Conservation (phyloP, 2,888 invertebrate genomes). For the Orthonevra nobilis region DNA sequence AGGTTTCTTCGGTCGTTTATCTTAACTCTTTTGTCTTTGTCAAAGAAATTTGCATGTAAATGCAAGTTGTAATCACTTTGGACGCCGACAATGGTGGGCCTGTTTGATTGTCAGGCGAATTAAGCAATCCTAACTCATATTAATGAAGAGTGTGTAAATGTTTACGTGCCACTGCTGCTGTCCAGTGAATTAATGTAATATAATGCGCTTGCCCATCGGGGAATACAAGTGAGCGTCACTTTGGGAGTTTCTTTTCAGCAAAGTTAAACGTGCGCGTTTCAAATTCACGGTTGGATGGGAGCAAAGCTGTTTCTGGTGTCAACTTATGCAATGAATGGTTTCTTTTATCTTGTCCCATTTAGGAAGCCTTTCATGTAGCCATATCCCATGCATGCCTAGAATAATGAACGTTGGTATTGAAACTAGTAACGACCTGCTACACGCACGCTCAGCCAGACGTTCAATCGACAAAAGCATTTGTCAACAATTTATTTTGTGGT, state of each 20-base stretch:
- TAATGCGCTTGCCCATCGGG: slow-evolving; percentile 8
- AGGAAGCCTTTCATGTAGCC: slow-evolving; percentile 13
- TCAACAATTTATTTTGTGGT: slow-evolving; percentile 27
- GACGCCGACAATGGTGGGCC: neutral
- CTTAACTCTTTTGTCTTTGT: neutral
- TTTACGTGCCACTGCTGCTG: slow-evolving; percentile 11
- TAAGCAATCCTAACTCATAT: slow-evolving; percentile 5
- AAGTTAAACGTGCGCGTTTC: slow-evolving; percentile 22
- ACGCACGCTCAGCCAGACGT: slow-evolving; percentile 13
- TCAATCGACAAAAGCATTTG: slow-evolving; percentile 22
- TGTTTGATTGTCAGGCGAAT: neutral
- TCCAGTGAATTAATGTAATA: slow-evolving; percentile 18
- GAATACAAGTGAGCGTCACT: slow-evolving; percentile 26
- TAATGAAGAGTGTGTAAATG: slow-evolving; percentile 11
- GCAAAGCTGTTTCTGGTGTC: slow-evolving; percentile 19
- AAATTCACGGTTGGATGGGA: slow-evolving; percentile 44
- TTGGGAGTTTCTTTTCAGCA: no score
- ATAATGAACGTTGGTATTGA: slow-evolving; percentile 13
- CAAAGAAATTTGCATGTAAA: slow-evolving; percentile 17
- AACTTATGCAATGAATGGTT: slow-evolving; percentile 44
- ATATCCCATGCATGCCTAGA: neutral
- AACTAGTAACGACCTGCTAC: slow-evolving; percentile 33
- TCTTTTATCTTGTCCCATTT: slow-evolving; percentile 32
- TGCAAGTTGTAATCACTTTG: neutral
- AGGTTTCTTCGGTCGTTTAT: neutral